Evolutionary conservation across 2,888 invertebrate genomes (phyloP).

Genomic region (Mesoligia furuncula): DNA sequence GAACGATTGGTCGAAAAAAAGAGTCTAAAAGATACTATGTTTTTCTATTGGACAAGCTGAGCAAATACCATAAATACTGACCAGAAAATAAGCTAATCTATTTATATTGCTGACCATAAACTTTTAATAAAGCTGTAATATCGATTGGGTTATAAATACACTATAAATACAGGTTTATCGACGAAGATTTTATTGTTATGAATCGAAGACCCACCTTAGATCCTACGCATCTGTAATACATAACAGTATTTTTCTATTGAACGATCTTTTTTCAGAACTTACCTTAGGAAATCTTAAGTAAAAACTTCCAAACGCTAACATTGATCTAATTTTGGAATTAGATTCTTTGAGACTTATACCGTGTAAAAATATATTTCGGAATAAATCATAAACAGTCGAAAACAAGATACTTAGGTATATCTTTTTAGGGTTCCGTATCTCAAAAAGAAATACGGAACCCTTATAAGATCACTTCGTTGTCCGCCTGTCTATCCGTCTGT

Average conservation of each 20-base stretch:
- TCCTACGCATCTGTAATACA: neutral
- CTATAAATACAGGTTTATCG: slow-evolving; percentile 25
- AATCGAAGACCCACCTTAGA: slow-evolving; percentile 13
- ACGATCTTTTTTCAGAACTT: neutral
- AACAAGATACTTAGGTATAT: neutral
- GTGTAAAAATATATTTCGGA: no score
- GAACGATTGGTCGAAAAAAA: slow-evolving; percentile 2
- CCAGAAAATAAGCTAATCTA: slow-evolving; percentile 3
- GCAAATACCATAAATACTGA: neutral
- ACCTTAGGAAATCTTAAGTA: neutral
- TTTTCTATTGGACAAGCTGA: slow-evolving; percentile 6
- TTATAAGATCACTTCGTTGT: no score
- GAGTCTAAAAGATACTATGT: neutral
- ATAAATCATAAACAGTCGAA: neutral
- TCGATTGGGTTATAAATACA: slow-evolving; percentile 32
- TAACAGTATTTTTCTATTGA: neutral
- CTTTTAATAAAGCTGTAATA: slow-evolving; percentile 27
- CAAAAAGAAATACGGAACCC: no score
- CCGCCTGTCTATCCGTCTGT: no score
- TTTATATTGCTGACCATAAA: slow-evolving; percentile 25
- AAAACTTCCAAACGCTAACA: no score
- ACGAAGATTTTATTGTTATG: slow-evolving; percentile 16
- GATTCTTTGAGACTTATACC: neutral
- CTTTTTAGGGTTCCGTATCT: no score
- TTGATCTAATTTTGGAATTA: neutral